Base-by-base conservation (phyloP, 2,797 vertebrate genomes). In the Phoebastria nigripes region DNA sequence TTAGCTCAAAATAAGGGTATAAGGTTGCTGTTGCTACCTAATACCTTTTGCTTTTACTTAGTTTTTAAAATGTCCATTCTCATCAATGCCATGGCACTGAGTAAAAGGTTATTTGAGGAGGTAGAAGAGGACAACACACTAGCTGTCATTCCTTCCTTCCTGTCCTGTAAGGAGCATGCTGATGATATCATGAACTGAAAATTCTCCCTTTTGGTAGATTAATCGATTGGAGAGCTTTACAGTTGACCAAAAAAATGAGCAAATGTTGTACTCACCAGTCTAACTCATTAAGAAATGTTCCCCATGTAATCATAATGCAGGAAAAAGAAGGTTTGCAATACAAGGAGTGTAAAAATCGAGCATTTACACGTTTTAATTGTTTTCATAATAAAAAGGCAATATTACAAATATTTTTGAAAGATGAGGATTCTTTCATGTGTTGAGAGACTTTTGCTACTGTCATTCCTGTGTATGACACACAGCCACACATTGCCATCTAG, bases 401-500 rank as follows among this genome's bases (percentile, higher is more conserved):
- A 77, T 80, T 93, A 70, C 54, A 96, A 89, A 90, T 91, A 90
- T 92, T 96, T 97, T 84, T 88, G 87, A 93, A 96, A 87, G 69
- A 76, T 17, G 70, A 81, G 65, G 72, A 88, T 70, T 86, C 58
- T 77, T 86, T 58, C 62, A 26, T 14, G 26, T 6, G 47, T 4
- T 8, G 41, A 26, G 52, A 69, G 80, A 46, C 51, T 41, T 49
- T 26, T 1, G n/a, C 71, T 80, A 4, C 65, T 15, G 74, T 28
- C 47, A 3, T 1, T 67, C 16, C 13, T 8, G 15, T 4, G 44
- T 8, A 6, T 9, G 63, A 73, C 82, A 58, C 18, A 6, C 91
- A 77, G 94, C 82, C 91, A 52, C 37, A 95, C 89, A 97, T 58
- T 94, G 97, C 95, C 97, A 95, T 90, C 97, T 97, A 91, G 93